phyloP scores from a whole-genome alignment of 2,797 vertebrate species.

The Masticophis lateralis region DNA sequence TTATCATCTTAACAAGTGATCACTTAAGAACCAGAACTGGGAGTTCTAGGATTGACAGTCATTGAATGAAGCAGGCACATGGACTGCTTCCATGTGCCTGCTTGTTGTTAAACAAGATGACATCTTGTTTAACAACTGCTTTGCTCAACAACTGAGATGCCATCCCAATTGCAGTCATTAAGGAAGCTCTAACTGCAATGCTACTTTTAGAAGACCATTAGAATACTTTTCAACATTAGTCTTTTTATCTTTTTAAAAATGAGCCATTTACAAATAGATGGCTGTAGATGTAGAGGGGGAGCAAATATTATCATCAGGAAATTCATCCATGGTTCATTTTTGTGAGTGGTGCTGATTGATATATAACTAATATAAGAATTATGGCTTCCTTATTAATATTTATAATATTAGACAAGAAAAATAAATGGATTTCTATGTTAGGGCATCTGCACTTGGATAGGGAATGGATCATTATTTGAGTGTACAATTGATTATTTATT shows the following conservation, averaged over 20 bases:
- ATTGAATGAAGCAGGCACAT: not conserved
- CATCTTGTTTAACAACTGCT: not conserved
- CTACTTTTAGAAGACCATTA: not conserved
- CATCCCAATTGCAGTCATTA: not conserved
- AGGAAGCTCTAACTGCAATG: conserved; percentile 16
- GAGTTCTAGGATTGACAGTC: not conserved
- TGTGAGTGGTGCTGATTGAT: conserved; percentile 16
- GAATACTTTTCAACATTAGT: not conserved
- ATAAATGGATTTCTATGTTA: conserved; percentile 33
- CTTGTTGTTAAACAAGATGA: no score
- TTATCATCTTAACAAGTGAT: not conserved
- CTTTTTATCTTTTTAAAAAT: rapidly evolving
- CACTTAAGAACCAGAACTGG: not conserved
- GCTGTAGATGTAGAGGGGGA: not conserved
- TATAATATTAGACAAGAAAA: conserved; percentile 39
- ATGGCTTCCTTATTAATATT: conserved; percentile 33
- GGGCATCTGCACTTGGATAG: conserved; percentile 27
- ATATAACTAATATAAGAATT: conserved; percentile 43
- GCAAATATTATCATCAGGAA: conserved; percentile 3
- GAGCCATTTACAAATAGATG: conserved; percentile 1
- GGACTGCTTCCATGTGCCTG: no score
- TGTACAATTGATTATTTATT: conserved; percentile 37
- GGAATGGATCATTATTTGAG: conserved; percentile 30
- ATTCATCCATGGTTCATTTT: not conserved
- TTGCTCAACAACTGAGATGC: not conserved